Conservation (phyloP, 2,797 vertebrate species). For the Sebastes matsubarae region DNA sequence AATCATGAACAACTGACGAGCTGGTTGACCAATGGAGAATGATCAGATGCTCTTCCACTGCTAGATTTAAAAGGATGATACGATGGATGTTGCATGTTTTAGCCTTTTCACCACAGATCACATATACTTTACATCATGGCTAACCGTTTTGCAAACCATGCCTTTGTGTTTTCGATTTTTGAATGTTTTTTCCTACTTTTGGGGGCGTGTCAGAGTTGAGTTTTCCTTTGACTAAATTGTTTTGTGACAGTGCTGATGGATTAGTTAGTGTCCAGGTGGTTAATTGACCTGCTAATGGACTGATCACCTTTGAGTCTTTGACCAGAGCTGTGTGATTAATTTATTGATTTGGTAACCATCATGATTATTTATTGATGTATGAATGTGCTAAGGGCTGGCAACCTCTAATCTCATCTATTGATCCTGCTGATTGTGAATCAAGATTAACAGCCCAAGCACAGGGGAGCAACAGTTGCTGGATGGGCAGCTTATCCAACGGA, state of each 20-base stretch:
- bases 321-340: background rate
- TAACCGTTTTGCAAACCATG: background rate
- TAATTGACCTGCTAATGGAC: background rate
- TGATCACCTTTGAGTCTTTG: background rate
- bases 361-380: conserved; percentile 11
- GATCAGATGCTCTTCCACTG: background rate
- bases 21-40: background rate
- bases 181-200: background rate
- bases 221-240: background rate
- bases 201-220: background rate
- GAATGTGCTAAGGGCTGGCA: background rate
- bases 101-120: background rate
- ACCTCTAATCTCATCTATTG: background rate
- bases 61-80: background rate
- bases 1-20: background rate
- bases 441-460: background rate
- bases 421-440: conserved; percentile 2
- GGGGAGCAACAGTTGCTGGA: background rate
- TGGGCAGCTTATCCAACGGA: background rate
- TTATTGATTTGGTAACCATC: background rate
- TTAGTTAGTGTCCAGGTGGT: background rate
- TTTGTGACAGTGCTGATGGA: background rate
- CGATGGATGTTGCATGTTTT: background rate
- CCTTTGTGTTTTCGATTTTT: background rate
- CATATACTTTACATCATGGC: background rate